A percentile compares a stretch with the other conserved stretches of the same genome.
phyloP scores from a whole-genome alignment of 2,797 vertebrate species.

The Nothura maculosa region DNA sequence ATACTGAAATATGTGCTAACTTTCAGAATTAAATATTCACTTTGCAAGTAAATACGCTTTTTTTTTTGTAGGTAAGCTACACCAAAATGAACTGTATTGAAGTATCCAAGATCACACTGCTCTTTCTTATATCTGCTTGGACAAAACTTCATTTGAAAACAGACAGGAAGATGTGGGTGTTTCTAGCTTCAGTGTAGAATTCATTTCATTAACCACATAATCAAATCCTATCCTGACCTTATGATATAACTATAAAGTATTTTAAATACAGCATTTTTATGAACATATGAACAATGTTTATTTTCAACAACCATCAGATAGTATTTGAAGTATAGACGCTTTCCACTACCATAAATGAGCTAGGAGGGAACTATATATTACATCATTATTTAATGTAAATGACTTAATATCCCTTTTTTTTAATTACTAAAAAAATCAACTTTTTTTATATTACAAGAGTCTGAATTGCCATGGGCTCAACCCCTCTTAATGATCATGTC shows the following conservation, averaged over 20 bases:
- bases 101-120: not conserved
- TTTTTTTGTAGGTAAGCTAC: not conserved
- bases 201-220: not conserved
- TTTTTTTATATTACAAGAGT: too few species aligned
- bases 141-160: not conserved
- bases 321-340: not conserved
- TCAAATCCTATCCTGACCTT: not conserved
- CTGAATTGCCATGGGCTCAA: not conserved
- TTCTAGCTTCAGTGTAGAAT: not conserved
- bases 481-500: not conserved
- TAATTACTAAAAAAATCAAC: not conserved
- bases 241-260: too few species aligned
- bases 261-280: not conserved
- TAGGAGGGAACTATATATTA: not conserved
- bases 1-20: not conserved
- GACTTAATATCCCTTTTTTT: not conserved
- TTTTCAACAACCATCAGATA: not conserved
- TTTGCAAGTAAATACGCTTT: not conserved
- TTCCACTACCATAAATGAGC: not conserved
- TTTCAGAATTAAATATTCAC: not conserved
- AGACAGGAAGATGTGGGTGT: not conserved
- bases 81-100: not conserved
- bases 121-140: not conserved
- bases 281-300: not conserved
- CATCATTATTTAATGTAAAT: not conserved